Evolutionary conservation across 2,113 vertebrate species (phyloP).

Genomic region (Phaetusa simplex): DNA sequence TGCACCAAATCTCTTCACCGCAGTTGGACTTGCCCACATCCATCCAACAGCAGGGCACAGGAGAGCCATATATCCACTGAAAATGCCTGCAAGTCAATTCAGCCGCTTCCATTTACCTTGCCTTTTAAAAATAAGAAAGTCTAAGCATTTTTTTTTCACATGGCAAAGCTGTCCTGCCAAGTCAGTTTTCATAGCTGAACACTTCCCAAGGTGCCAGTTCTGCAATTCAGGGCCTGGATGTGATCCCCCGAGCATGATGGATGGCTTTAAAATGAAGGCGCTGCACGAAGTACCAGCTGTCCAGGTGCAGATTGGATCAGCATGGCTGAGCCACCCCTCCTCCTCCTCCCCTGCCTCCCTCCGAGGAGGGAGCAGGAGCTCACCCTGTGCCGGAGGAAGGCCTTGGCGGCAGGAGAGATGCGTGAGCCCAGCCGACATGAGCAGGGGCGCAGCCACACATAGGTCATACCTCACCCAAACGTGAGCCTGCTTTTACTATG

Average conservation of each 20-base stretch:
- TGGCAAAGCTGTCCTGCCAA: constrained; percentile 20
- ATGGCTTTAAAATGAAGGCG: constrained; percentile 68
- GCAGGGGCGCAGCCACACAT: accelerated
- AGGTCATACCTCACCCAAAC: background rate
- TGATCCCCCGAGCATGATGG: constrained; percentile 54
- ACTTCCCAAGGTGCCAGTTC: constrained; percentile 67
- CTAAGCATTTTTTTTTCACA: constrained; percentile 23
- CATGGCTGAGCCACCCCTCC: constrained; percentile 39
- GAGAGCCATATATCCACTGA: background rate
- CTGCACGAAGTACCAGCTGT: constrained; percentile 64
- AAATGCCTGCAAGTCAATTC: background rate
- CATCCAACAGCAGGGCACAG: background rate
- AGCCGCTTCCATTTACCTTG: background rate
- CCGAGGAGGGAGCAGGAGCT: background rate
- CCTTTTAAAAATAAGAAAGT: constrained; percentile 3
- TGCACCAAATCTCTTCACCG: background rate
- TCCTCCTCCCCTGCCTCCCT: background rate
- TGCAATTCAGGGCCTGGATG: constrained; percentile 45
- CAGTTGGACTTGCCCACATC: background rate
- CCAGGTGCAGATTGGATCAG: constrained; percentile 53
- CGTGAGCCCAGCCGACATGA: background rate
- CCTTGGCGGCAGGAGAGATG: background rate
- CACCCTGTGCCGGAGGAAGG: background rate
- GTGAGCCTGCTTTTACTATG: background rate
- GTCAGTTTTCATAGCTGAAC: constrained; percentile 71